Evolutionary conservation across 2,888 invertebrate genomes (phyloP).

Genomic region (Operophtera brumata): DNA sequence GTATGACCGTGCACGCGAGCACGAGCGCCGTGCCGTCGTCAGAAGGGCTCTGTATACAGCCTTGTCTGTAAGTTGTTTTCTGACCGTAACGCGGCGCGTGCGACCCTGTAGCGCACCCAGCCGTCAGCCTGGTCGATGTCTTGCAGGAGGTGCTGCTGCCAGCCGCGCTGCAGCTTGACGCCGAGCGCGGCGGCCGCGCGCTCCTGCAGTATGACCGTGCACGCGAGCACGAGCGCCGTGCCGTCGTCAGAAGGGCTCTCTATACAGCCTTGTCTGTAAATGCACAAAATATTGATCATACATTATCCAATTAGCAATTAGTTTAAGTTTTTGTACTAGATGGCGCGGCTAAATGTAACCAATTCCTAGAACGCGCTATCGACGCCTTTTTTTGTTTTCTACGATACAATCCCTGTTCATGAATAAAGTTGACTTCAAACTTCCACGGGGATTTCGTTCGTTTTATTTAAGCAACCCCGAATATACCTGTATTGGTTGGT

Average conservation of each 20-base stretch:
- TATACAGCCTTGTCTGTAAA: slow-evolving; percentile 40
- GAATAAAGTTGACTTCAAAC: too few relatives aligned
- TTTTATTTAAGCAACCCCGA: too few relatives aligned
- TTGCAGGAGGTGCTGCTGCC: slow-evolving; percentile 76
- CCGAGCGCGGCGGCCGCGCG: slow-evolving; percentile 85
- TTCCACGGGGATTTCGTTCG: too few relatives aligned
- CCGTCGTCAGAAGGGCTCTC: slow-evolving; percentile 63
- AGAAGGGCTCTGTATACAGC: slow-evolving; percentile 41
- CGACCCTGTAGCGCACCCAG: slow-evolving; percentile 94
- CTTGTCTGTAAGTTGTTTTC: slow-evolving; percentile 31
- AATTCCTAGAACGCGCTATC: too few relatives aligned
- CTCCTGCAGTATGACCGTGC: slow-evolving; percentile 91
- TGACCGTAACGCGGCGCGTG: slow-evolving; percentile 90
- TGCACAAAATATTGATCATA: too few relatives aligned
- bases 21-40: slow-evolving; percentile 84
- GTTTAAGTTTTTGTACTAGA: too few relatives aligned
- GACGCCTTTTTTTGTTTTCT: too few relatives aligned
- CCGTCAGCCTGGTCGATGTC: slow-evolving; percentile 79
- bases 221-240: slow-evolving; percentile 87
- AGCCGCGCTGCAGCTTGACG: slow-evolving; percentile 50
- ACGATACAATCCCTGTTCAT: too few relatives aligned
- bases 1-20: slow-evolving; percentile 89
- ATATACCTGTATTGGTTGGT: too few relatives aligned
- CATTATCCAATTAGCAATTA: too few relatives aligned
- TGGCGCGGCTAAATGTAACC: too few relatives aligned